Base-by-base conservation (phyloP, 2,113 vertebrate genomes). In the Sebastes schlegelii region DNA sequence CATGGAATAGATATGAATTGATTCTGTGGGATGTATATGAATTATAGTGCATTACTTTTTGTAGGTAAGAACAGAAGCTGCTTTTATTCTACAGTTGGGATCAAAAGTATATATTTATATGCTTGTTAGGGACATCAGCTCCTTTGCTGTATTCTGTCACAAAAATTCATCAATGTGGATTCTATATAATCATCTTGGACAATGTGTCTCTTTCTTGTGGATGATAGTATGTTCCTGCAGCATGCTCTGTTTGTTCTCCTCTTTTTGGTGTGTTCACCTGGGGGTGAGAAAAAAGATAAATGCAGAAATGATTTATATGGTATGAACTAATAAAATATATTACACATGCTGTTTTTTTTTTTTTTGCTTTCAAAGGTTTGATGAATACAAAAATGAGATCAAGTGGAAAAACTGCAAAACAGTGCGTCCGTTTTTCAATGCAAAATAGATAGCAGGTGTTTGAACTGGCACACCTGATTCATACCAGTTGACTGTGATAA, bases 381-480 rank as follows among this genome's bases (percentile, higher is more conserved):
- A 51, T 71, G 46, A 74, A 42, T 40, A 52, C n/a, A 61, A 48
- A 78, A 48, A 57, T 4, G 1, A 46, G 17, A 6, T 34, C 5
- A 21, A 52, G 46, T 60, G 23, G 40, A 45, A 68, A 58, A 63
- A 58, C 46, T 46, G 16, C 42, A 73, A 40, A 76, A 48, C 45
- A 74, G 23, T 46, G 6, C 26, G 2, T 40, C 14, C 5, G 4
- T 60, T 12, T 40, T 10, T 64, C 58, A 70, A 82, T 43, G 17
- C 6, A 76, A 57, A 79, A 51, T 11, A 65, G 42, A 78, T 52
- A 49, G 13, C 77, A 84, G 75, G 11, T 70, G 65, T 79, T 74
- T 55, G 48, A 62, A 78, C 60, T 60, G 64, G 57, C 75, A 57
- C 3, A 66, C 58, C 23, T 74, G 51, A 54, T 84, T 82, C 40